Percentiles rank a stretch among this genome's conserved stretches.
These are phyloP conservation scores for Poeciliopsis occidentalis DNA, from an alignment of 2,113 vertebrate species.

Conservation along the genomic window DNA sequence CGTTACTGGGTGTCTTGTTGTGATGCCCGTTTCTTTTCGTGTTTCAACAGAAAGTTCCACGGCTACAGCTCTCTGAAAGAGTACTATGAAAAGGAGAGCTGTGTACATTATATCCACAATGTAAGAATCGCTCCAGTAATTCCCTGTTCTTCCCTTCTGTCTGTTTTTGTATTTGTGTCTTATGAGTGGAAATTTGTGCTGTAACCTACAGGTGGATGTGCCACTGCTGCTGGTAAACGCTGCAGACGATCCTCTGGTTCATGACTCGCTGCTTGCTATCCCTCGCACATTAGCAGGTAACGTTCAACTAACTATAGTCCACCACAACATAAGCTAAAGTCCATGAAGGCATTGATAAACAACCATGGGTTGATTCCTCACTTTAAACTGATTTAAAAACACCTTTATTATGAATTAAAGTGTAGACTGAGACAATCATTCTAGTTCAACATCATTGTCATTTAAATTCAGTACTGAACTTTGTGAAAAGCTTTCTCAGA, in stretches of 20 bases:
- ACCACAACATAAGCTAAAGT: no score
- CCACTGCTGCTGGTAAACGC: slow-evolving; percentile 96
- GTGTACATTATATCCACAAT: slow-evolving; percentile 93
- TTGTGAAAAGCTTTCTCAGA: no score
- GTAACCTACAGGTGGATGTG: slow-evolving; percentile 85
- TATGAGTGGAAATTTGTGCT: neutral
- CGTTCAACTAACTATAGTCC: neutral
- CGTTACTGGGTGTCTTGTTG: neutral
- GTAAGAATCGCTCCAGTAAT: slow-evolving; percentile 75
- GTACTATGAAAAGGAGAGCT: slow-evolving; percentile 98
- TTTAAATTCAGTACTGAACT: no score
- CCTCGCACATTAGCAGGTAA: slow-evolving; percentile 94
- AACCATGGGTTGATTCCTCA: no score
- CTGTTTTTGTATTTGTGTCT: slow-evolving; percentile 6
- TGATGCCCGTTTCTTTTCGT: neutral
- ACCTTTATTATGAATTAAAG: no score
- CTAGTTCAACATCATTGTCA: no score
- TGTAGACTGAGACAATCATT: no score
- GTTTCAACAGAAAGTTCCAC: slow-evolving; percentile 90
- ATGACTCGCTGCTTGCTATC: slow-evolving; percentile 93
- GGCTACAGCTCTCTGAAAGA: slow-evolving; percentile 94
- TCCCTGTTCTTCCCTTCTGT: no score
- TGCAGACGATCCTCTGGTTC: slow-evolving; percentile 94
- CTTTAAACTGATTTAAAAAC: no score
- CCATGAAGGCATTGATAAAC: no score